phyloP scores from a whole-genome alignment of 2,888 invertebrate species.

The Epinotia bilunana region DNA sequence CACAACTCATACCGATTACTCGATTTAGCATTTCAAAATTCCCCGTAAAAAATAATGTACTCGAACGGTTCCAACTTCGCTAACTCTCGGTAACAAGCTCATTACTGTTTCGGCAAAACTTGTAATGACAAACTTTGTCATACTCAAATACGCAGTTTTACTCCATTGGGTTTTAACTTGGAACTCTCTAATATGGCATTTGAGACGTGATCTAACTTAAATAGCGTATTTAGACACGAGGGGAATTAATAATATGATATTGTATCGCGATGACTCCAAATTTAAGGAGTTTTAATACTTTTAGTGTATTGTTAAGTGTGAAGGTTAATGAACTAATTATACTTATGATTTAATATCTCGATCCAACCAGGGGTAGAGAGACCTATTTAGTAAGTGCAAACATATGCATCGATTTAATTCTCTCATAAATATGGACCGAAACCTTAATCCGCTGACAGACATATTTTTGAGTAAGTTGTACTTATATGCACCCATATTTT shows the following conservation, averaged over 20 bases:
- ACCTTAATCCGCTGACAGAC: too few species aligned
- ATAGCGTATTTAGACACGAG: conserved; percentile 25
- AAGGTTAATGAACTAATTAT: too few species aligned
- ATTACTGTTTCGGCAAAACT: conserved; percentile 42
- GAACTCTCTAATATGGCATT: conserved; percentile 37
- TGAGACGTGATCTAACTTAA: conserved; percentile 36
- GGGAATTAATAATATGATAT: conserved; percentile 27
- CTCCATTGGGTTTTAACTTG: conserved; percentile 43
- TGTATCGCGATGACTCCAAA: conserved; percentile 7
- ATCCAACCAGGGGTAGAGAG: too few species aligned
- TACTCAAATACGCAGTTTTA: conserved; percentile 31
- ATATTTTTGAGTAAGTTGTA: too few species aligned
- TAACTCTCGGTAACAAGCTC: conserved; percentile 43
- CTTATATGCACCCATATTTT: too few species aligned
- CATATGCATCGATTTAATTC: too few species aligned
- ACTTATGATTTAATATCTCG: too few species aligned
- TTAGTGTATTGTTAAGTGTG: too few species aligned
- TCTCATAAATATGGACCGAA: too few species aligned
- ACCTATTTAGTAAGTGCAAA: too few species aligned
- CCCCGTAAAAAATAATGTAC: conserved; percentile 31
- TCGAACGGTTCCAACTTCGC: conserved; percentile 16
- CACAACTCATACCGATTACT: background rate
- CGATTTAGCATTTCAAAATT: conserved; percentile 9
- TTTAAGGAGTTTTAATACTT: conserved; percentile 1
- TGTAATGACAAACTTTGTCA: conserved; percentile 44